These are phyloP conservation scores for Chloropsis cyanopogon DNA, from an alignment of 2,113 vertebrate species.

Conservation along the genomic window DNA sequence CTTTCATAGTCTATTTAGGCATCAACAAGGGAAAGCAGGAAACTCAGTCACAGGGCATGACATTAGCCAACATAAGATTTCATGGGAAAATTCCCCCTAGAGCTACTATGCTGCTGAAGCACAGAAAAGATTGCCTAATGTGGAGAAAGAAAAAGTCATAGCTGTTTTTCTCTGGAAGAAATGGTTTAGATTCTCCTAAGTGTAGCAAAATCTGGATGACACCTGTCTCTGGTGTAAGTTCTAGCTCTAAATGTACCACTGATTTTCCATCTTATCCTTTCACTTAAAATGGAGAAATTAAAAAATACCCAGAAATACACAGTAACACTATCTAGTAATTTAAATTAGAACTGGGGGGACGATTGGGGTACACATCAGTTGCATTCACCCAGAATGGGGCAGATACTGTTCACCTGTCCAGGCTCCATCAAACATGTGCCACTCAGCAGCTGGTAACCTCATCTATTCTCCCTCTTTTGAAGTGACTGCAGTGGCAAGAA, in stretches of 20 bases:
- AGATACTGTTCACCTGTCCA: background rate
- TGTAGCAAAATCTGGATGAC: background rate
- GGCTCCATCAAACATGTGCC: background rate
- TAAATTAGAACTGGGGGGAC: background rate
- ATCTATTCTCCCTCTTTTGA: background rate
- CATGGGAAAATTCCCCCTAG: background rate
- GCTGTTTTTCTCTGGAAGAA: background rate
- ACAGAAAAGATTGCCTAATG: background rate
- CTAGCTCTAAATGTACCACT: background rate
- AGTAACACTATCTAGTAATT: background rate
- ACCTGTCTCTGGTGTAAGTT: background rate
- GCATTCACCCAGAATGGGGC: background rate
- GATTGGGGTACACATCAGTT: background rate
- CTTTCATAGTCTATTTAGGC: background rate
- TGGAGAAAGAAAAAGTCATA: background rate
- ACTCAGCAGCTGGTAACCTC: background rate
- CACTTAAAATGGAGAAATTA: background rate
- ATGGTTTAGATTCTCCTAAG: background rate
- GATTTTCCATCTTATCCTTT: background rate
- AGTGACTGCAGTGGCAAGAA: background rate
- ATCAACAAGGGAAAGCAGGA: background rate
- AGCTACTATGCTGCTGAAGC: background rate
- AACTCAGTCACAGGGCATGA: fast-evolving
- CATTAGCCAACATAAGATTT: background rate
- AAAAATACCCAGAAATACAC: background rate